Conservation (phyloP, 2,797 vertebrate genomes). For the Urocyon cinereoargenteus region DNA sequence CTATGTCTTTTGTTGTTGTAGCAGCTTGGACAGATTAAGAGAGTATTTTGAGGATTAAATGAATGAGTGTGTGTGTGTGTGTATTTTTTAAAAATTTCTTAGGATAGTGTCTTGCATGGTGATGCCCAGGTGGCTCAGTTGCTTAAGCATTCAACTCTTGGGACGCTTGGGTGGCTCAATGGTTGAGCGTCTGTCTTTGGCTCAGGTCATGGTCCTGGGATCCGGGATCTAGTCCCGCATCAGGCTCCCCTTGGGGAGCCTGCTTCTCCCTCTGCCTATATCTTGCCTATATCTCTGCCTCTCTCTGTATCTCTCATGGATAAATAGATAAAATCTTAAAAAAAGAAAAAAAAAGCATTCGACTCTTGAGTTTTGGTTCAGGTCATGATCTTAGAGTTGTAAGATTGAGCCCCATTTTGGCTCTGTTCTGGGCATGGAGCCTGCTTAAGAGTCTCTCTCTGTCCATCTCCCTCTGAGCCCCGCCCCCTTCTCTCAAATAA, state of each 20-base stretch:
- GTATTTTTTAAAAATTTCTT: neutral
- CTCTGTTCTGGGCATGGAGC: too few species aligned
- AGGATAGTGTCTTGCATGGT: neutral
- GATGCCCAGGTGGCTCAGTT: neutral
- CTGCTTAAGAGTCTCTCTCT: too few species aligned
- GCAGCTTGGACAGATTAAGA: neutral
- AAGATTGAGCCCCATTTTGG: too few species aligned
- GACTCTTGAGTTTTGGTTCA: too few species aligned
- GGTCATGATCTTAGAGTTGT: too few species aligned
- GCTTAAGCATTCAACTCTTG: neutral
- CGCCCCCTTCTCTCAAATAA: too few species aligned
- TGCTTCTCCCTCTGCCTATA: neutral
- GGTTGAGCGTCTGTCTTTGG: neutral
- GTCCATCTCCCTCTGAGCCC: too few species aligned
- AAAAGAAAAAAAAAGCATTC: neutral
- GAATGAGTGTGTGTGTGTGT: neutral
- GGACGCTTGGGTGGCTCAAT: too few species aligned
- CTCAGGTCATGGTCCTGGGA: neutral
- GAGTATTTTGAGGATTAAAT: neutral
- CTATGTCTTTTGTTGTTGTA: neutral
- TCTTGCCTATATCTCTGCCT: too few species aligned
- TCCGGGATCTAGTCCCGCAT: neutral
- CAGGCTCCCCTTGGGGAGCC: neutral
- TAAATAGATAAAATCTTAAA: neutral
- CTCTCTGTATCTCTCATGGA: neutral